Evolutionary conservation across 1,140 invertebrate species (phyloP).

Genomic region (Sipha flava): DNA sequence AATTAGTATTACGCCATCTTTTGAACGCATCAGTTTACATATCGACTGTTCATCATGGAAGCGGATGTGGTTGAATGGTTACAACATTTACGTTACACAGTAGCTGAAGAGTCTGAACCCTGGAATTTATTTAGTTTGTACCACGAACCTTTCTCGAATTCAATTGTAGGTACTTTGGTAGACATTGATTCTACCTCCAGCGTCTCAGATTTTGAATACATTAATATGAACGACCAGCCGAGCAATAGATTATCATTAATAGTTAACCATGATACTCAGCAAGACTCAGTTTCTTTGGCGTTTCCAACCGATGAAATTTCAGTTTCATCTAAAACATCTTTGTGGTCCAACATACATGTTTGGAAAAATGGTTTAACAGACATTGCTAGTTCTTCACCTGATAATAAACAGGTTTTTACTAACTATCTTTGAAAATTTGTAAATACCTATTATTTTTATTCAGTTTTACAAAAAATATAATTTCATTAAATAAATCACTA

Average conservation of each 20-base stretch:
- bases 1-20: background rate
- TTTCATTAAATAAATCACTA: too few relatives aligned
- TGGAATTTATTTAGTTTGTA: background rate
- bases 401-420: background rate
- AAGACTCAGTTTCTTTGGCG: too few relatives aligned
- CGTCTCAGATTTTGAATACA: slow-evolving; percentile 6
- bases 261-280: background rate
- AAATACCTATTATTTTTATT: background rate
- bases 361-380: background rate
- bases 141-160: background rate
- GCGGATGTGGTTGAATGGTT: slow-evolving; percentile 20
- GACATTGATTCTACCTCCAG: background rate
- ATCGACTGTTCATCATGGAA: background rate
- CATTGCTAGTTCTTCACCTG: background rate
- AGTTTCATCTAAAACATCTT: background rate
- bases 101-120: background rate
- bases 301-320: background rate
- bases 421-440: background rate
- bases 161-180: background rate
- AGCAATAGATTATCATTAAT: background rate
- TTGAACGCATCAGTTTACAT: background rate
- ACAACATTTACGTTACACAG: background rate
- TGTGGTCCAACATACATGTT: background rate
- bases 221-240: background rate
- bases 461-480: too few relatives aligned